Evolutionary conservation across 2,113 vertebrate genomes (phyloP).

Genomic region (Elanus axillaris): DNA sequence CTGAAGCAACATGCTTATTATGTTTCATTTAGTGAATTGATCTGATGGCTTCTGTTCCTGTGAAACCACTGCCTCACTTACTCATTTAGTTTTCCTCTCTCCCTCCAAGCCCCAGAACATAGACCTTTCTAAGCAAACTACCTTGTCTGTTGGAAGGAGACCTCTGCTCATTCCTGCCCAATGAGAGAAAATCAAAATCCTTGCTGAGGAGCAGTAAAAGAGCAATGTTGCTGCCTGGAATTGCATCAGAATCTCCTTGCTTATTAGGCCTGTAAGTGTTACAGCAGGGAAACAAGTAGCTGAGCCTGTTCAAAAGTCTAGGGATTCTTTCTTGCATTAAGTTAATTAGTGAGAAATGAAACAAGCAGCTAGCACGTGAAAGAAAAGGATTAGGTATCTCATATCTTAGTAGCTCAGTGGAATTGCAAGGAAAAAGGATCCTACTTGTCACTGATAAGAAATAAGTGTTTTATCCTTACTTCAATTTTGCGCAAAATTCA

Average conservation of each 20-base stretch:
- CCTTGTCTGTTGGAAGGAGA: background rate
- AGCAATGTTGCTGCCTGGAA: background rate
- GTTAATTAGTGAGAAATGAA: slow-evolving; percentile 43
- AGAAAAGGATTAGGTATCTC: background rate
- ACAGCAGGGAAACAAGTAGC: background rate
- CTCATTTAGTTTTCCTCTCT: background rate
- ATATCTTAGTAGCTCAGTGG: background rate
- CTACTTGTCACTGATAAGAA: background rate
- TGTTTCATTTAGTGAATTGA: background rate
- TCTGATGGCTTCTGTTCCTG: background rate
- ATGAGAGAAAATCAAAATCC: slow-evolving; percentile 8
- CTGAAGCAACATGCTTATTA: background rate
- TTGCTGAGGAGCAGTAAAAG: background rate
- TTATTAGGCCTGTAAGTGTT: background rate
- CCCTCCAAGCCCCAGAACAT: background rate
- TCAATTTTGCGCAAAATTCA: background rate
- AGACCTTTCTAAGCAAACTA: background rate
- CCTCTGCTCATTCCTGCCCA: background rate
- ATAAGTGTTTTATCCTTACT: background rate
- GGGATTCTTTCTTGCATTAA: slow-evolving; percentile 29
- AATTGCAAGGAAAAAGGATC: background rate
- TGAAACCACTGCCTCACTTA: background rate
- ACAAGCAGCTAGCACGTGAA: background rate
- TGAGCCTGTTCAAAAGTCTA: background rate
- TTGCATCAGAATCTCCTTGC: background rate